Conservation (phyloP, 30 jellyfish, hydroid and myxozoan genomes). For the Turritopsis dohrnii region DNA sequence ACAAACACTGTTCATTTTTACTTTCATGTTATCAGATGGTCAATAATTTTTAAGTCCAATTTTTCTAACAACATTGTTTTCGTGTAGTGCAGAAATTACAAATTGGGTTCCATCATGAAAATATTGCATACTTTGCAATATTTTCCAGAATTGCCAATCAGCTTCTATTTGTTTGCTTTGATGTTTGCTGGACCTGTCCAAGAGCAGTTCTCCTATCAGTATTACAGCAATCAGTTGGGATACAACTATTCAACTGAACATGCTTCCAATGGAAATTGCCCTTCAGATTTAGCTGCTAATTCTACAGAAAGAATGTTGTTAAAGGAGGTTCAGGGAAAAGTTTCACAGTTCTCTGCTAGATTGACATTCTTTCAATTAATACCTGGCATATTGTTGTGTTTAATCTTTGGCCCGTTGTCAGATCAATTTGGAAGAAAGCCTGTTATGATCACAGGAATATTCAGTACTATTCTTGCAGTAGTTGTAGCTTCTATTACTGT, state of each 20-base stretch:
- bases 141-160: neutral
- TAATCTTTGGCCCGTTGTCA: slow-evolving; percentile 13
- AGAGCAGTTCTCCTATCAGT: neutral
- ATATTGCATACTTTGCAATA: neutral
- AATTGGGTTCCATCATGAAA: neutral
- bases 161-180: neutral
- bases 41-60: no score
- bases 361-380: neutral
- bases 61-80: neutral
- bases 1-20: no score
- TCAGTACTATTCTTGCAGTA: neutral
- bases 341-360: neutral
- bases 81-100: neutral
- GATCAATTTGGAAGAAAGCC: slow-evolving; percentile 15
- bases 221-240: neutral
- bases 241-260: neutral
- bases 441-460: neutral
- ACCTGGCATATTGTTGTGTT: slow-evolving; percentile 1
- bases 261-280: neutral
- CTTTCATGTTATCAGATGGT: no score
- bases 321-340: neutral
- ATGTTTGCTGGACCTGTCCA: slow-evolving; percentile 6
- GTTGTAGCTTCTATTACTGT: neutral
- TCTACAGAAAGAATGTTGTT: neutral
- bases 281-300: neutral